Evolutionary conservation across 1,140 invertebrate genomes (phyloP).

Genomic region (Pseudobourletiella spinata): DNA sequence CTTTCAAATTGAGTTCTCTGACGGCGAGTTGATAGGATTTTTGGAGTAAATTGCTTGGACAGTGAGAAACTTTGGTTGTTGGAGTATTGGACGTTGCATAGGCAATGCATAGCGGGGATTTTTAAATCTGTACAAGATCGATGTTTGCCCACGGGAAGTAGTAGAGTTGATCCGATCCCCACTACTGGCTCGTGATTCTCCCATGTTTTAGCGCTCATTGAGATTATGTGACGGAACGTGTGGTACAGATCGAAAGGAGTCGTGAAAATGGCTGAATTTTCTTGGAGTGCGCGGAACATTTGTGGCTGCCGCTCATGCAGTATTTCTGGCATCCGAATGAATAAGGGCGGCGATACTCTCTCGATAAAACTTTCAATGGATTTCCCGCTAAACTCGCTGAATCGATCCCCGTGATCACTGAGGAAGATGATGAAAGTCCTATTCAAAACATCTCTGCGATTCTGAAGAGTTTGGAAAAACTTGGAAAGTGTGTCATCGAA

Average conservation of each 20-base stretch:
- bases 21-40: too few relatives aligned
- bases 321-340: constrained; percentile 44
- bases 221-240: constrained; percentile 39
- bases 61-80: too few relatives aligned
- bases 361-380: constrained; percentile 49
- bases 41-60: too few relatives aligned
- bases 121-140: too few relatives aligned
- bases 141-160: too few relatives aligned
- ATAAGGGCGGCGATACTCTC: constrained; percentile 46
- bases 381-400: constrained; percentile 44
- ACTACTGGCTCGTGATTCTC: too few relatives aligned
- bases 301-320: constrained; percentile 41
- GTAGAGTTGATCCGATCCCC: too few relatives aligned
- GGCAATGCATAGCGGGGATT: too few relatives aligned
- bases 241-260: constrained; percentile 46
- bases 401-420: constrained; percentile 51
- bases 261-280: constrained; percentile 42
- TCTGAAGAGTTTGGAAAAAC: background rate
- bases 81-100: too few relatives aligned
- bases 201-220: too few relatives aligned
- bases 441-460: constrained; percentile 20
- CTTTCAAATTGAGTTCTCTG: too few relatives aligned
- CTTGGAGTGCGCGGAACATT: constrained; percentile 38
- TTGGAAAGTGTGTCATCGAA: background rate
- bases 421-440: constrained; percentile 47